Percentiles rank a stretch among this genome's conserved stretches.
phyloP scores from a whole-genome alignment of 2,888 invertebrate genomes.

The Drosophila mayaguana region DNA sequence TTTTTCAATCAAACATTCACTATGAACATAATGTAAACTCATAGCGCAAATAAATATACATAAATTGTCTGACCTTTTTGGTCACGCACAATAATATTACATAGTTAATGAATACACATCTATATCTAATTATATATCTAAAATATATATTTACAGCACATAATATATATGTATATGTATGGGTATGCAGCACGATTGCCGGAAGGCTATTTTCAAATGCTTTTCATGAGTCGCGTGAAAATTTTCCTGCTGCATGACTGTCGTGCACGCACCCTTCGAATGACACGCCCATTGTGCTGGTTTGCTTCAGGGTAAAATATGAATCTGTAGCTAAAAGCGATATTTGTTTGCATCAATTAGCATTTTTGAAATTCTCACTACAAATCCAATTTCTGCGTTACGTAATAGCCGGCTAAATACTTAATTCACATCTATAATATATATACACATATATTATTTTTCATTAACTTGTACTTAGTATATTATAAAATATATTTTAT shows the following conservation, averaged over 20 bases:
- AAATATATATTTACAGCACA: background rate
- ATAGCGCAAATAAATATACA: slow-evolving; percentile 29
- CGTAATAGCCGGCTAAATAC: slow-evolving; percentile 60
- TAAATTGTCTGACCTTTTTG: slow-evolving; percentile 71
- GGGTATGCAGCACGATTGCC: slow-evolving; percentile 39
- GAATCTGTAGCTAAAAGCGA: slow-evolving; percentile 7
- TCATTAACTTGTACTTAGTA: slow-evolving; percentile 10
- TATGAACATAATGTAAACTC: slow-evolving; percentile 26
- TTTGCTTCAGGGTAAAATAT: background rate
- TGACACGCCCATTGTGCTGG: background rate
- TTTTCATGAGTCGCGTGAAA: slow-evolving; percentile 63
- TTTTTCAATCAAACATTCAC: background rate
- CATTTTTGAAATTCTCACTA: slow-evolving; percentile 43
- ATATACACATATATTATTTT: background rate
- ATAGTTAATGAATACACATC: background rate
- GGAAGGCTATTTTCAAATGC: slow-evolving; percentile 71
- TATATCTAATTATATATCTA: no score
- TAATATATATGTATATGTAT: slow-evolving; percentile 10
- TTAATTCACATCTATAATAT: slow-evolving; percentile 3
- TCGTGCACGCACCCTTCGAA: slow-evolving; percentile 18
- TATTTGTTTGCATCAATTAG: slow-evolving; percentile 46
- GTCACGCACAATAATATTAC: slow-evolving; percentile 59
- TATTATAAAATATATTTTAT: slow-evolving; percentile 7
- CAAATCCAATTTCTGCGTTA: slow-evolving; percentile 45
- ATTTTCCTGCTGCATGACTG: slow-evolving; percentile 58